phyloP scores from a whole-genome alignment of 1,140 invertebrate species.

The Oncopeltus fasciatus region DNA sequence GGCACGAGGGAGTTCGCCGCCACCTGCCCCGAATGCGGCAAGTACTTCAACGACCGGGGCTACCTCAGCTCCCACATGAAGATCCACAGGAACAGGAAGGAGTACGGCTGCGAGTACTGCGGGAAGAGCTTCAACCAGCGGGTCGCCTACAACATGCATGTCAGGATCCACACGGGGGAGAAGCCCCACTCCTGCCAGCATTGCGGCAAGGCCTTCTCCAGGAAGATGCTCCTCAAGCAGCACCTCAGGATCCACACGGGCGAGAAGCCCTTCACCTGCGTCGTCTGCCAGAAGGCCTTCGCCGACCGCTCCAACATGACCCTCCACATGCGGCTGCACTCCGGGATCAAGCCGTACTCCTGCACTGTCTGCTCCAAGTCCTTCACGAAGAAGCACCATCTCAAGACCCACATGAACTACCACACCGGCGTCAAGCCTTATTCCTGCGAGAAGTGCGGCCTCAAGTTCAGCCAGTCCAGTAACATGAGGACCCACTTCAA shows the following conservation, averaged over 20 bases:
- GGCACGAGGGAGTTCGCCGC: slow-evolving; percentile 30
- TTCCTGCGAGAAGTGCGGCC: slow-evolving; percentile 34
- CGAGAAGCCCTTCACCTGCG: slow-evolving; percentile 58
- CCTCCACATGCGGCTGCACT: slow-evolving; percentile 58
- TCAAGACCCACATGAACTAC: slow-evolving; percentile 49
- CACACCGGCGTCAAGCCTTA: slow-evolving; percentile 41
- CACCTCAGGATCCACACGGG: slow-evolving; percentile 62
- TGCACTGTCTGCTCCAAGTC: slow-evolving; percentile 71
- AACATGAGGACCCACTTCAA: slow-evolving; percentile 27
- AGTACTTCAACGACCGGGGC: slow-evolving; percentile 38
- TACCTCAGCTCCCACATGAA: slow-evolving; percentile 30
- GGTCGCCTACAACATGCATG: slow-evolving; percentile 62
- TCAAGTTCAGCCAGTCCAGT: slow-evolving; percentile 35
- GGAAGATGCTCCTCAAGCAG: slow-evolving; percentile 65
- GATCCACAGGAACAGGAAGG: slow-evolving; percentile 27
- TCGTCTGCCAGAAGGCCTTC: slow-evolving; percentile 54
- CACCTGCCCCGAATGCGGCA: slow-evolving; percentile 39
- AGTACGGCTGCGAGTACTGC: slow-evolving; percentile 40
- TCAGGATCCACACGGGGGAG: slow-evolving; percentile 61
- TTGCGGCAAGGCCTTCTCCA: slow-evolving; percentile 74
- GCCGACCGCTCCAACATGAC: slow-evolving; percentile 72
- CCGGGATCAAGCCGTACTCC: slow-evolving; percentile 71
- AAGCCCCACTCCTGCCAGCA: slow-evolving; percentile 73
- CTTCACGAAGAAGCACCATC: slow-evolving; percentile 72
- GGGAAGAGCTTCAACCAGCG: slow-evolving; percentile 55